Evolutionary conservation across 2,113 vertebrate species (phyloP).

Genomic region (Malurus elegans): DNA sequence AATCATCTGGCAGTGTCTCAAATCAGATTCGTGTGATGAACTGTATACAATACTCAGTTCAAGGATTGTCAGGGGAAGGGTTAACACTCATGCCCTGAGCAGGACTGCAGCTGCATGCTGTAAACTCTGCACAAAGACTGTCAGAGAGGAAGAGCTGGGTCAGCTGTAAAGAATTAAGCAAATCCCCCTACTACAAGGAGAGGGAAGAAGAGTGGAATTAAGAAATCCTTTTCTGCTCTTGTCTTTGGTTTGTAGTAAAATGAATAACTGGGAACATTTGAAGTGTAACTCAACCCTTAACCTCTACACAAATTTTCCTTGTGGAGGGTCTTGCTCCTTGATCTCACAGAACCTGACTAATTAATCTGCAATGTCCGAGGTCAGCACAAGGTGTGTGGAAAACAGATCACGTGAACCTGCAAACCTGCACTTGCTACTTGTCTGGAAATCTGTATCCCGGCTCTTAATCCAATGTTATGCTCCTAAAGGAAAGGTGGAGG

Average conservation of each 20-base stretch:
- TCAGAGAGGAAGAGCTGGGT: constrained; percentile 47
- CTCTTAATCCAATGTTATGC: background rate
- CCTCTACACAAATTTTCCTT: background rate
- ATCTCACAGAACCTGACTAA: background rate
- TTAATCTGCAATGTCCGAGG: background rate
- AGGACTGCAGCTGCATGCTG: constrained; percentile 14
- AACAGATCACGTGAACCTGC: background rate
- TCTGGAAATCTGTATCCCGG: background rate
- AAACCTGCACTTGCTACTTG: background rate
- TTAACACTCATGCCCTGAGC: constrained; percentile 59
- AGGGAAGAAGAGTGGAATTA: constrained; percentile 28
- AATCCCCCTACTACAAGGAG: constrained; percentile 49
- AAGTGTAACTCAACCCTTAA: background rate
- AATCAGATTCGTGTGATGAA: constrained; percentile 11
- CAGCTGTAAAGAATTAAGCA: constrained; percentile 64
- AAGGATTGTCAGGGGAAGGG: constrained; percentile 57
- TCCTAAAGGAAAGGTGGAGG: background rate
- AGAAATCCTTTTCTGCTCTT: constrained; percentile 16
- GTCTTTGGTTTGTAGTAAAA: background rate
- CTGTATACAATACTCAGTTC: constrained; percentile 43
- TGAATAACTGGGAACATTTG: constrained; percentile 32
- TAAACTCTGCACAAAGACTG: constrained; percentile 47
- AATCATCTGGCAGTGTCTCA: constrained; percentile 51
- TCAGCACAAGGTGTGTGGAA: background rate
- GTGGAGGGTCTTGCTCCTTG: background rate